These are phyloP conservation scores for Lepeophtheirus nordmannii DNA, from an alignment of 2,888 invertebrate genomes.

Conservation along the genomic window DNA sequence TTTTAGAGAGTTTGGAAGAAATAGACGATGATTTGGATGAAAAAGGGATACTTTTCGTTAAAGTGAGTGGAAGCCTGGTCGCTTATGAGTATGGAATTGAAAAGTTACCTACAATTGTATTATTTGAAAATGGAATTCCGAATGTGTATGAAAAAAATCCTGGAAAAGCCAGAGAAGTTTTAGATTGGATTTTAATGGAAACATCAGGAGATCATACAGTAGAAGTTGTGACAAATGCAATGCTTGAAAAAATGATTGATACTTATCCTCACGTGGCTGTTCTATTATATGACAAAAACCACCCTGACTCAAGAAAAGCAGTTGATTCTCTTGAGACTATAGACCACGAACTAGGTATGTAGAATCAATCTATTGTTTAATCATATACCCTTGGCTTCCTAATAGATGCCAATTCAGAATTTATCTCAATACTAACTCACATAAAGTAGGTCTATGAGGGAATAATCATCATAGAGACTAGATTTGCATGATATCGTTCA, in stretches of 20 bases:
- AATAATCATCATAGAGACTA: no score
- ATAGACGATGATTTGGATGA: slow-evolving; percentile 85
- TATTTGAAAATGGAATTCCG: slow-evolving; percentile 21
- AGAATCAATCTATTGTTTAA: slow-evolving; percentile 41
- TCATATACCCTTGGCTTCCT: no score
- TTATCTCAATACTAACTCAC: no score
- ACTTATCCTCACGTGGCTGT: slow-evolving; percentile 79
- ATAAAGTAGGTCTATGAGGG: no score
- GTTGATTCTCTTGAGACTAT: slow-evolving; percentile 15
- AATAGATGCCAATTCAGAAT: no score
- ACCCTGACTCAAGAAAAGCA: background rate
- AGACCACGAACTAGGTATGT: slow-evolving; percentile 19
- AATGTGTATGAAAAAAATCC: slow-evolving; percentile 48
- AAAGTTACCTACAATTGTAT: slow-evolving; percentile 11
- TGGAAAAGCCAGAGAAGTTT: slow-evolving; percentile 74
- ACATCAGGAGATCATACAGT: slow-evolving; percentile 64
- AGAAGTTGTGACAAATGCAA: slow-evolving; percentile 73
- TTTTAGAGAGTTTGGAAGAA: slow-evolving; percentile 67
- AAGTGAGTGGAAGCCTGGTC: slow-evolving; percentile 39
- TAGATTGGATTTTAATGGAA: slow-evolving; percentile 77
- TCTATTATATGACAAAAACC: slow-evolving; percentile 56
- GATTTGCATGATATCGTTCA: no score
- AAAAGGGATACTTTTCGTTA: slow-evolving; percentile 43
- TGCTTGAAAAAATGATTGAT: slow-evolving; percentile 67
- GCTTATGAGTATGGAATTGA: slow-evolving; percentile 36